Evolutionary conservation across 2,113 vertebrate genomes (phyloP).

Genomic region (Struthidea cinerea): DNA sequence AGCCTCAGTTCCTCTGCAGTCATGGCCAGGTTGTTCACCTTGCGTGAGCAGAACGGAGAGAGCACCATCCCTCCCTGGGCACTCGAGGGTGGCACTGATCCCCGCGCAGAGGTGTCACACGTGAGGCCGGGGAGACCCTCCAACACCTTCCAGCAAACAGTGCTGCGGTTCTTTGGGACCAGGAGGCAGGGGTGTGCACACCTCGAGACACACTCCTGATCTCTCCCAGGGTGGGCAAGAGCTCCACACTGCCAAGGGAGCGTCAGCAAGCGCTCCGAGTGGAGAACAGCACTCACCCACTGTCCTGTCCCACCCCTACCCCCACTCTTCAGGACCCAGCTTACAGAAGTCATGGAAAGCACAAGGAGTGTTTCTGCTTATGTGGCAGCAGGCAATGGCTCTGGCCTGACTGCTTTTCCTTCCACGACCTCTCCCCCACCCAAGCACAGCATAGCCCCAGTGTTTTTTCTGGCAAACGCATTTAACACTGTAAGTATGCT

Average conservation of each 20-base stretch:
- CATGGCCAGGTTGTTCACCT: background rate
- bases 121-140: background rate
- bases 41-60: background rate
- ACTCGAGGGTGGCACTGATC: background rate
- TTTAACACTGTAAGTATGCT: background rate
- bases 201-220: background rate
- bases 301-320: background rate
- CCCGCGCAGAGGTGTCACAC: too few relatives aligned
- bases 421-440: background rate
- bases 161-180: background rate
- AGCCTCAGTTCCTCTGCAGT: background rate
- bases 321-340: background rate
- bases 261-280: fast-evolving
- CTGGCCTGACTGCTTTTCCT: background rate
- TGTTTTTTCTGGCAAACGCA: background rate
- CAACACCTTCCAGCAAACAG: background rate
- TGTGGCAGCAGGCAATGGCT: background rate
- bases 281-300: background rate
- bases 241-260: background rate
- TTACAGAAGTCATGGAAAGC: background rate
- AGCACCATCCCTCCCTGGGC: background rate
- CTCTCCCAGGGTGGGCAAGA: background rate
- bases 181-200: background rate
- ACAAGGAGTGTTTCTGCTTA: background rate
- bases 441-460: background rate